Conservation (phyloP, 2,113 vertebrate species). For the Cyprinodon brontotheroides region DNA sequence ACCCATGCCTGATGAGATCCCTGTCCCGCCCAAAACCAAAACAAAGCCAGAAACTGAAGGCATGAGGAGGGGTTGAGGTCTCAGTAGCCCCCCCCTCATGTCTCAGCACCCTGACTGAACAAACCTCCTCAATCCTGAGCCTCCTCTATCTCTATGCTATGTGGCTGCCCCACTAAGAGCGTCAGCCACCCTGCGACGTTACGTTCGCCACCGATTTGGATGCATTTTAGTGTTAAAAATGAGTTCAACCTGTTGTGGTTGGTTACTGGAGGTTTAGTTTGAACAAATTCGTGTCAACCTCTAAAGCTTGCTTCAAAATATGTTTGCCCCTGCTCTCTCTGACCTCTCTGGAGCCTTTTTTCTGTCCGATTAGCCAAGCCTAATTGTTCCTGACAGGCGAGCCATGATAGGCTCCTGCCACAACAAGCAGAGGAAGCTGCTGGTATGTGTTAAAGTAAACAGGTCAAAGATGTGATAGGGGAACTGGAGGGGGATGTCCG, state of each 20-base stretch:
- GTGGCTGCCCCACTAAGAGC: not conserved
- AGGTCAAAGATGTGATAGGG: slow-evolving; percentile 21
- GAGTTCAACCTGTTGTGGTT: not conserved
- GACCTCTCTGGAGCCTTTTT: slow-evolving; percentile 28
- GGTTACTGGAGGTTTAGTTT: not conserved
- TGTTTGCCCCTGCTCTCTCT: slow-evolving; percentile 35
- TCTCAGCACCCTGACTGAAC: not conserved
- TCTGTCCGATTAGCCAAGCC: slow-evolving; percentile 23
- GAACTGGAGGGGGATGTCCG: not conserved
- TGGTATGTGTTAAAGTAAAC: slow-evolving; percentile 64
- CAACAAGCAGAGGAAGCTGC: slow-evolving; percentile 41
- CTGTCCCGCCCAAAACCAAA: not conserved
- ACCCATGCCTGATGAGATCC: not conserved
- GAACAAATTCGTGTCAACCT: not conserved
- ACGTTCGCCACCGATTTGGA: not conserved
- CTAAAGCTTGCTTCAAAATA: not conserved
- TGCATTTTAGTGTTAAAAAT: not conserved
- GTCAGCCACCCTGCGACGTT: not conserved
- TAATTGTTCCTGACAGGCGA: slow-evolving; percentile 26
- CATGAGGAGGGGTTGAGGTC: not conserved
- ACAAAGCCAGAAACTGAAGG: slow-evolving; percentile 4
- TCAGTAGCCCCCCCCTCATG: not conserved
- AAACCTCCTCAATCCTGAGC: not conserved
- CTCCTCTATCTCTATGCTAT: not conserved
- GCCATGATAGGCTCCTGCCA: slow-evolving; percentile 34